Percentiles rank a stretch among this genome's conserved stretches.
Conservation (phyloP, 92 coral and sea anemone species). For the Montipora capitata region DNA sequence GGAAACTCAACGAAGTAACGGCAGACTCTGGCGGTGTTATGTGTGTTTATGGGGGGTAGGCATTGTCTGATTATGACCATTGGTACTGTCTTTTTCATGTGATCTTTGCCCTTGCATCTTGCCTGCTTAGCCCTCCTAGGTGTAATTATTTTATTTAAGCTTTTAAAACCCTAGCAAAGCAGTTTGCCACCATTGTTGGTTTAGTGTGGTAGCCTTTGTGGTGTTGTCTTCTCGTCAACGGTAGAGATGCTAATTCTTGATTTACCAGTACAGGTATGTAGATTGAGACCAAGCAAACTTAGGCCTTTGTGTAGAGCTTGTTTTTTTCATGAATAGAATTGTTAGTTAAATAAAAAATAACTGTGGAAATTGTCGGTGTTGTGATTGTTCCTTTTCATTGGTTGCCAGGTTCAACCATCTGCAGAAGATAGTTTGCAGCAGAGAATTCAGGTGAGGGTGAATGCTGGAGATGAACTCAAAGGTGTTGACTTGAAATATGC, state of each 20-base stretch:
- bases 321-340: neutral
- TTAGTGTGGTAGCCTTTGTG: neutral
- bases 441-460: constrained; percentile 59
- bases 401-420: constrained; percentile 68
- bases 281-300: too few species aligned
- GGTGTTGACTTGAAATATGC: too few species aligned
- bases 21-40: too few species aligned
- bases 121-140: too few species aligned
- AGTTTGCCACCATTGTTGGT: neutral
- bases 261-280: too few species aligned
- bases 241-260: neutral
- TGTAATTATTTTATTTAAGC: neutral
- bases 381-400: neutral
- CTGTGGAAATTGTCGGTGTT: neutral
- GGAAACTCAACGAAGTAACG: neutral
- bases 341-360: neutral
- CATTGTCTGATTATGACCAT: neutral
- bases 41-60: neutral
- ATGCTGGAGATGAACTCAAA: neutral
- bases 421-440: constrained; percentile 63
- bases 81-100: too few species aligned
- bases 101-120: too few species aligned
- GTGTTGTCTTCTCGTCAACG: neutral
- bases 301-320: too few species aligned
- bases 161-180: neutral